A percentile compares a stretch with the other conserved stretches of the same genome.
Conservation (phyloP, 2,888 invertebrate genomes). For the Chouioia cunea region DNA sequence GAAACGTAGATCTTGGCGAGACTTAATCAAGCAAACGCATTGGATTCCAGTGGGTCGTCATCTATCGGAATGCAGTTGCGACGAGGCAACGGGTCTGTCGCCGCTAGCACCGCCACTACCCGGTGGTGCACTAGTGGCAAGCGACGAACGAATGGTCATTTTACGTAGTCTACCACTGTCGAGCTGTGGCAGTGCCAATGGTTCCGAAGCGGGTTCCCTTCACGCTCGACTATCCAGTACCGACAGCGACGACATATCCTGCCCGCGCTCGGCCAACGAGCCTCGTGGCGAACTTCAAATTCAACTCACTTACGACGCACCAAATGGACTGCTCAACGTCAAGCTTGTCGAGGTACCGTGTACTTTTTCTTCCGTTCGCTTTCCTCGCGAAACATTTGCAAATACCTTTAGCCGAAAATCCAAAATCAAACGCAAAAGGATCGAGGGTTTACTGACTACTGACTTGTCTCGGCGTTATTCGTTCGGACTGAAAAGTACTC, state of each 20-base stretch:
- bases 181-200: conserved; percentile 72
- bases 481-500: too few relatives aligned
- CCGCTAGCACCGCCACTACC: conserved; percentile 62
- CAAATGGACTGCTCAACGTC: conserved; percentile 75
- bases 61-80: conserved; percentile 59
- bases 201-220: conserved; percentile 66
- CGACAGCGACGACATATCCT: conserved; percentile 71
- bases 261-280: conserved; percentile 67
- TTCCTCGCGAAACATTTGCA: too few relatives aligned
- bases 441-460: too few relatives aligned
- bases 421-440: too few relatives aligned
- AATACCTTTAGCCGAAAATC: too few relatives aligned
- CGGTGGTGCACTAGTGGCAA: conserved; percentile 57
- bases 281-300: conserved; percentile 75
- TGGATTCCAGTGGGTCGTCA: conserved; percentile 53
- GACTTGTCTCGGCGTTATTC: too few relatives aligned
- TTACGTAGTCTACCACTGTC: conserved; percentile 59
- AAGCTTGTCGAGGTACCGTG: conserved; percentile 76
- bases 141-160: conserved; percentile 72
- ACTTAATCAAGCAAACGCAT: too few relatives aligned
- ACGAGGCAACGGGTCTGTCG: conserved; percentile 56
- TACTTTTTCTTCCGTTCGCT: too few relatives aligned
- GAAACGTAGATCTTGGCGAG: too few relatives aligned
- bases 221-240: conserved; percentile 67
- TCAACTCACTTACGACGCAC: conserved; percentile 74